A percentile compares a stretch with the other conserved stretches of the same genome.
phyloP scores from a whole-genome alignment of 2,888 invertebrate genomes.

The Cryptocephalus primarius region DNA sequence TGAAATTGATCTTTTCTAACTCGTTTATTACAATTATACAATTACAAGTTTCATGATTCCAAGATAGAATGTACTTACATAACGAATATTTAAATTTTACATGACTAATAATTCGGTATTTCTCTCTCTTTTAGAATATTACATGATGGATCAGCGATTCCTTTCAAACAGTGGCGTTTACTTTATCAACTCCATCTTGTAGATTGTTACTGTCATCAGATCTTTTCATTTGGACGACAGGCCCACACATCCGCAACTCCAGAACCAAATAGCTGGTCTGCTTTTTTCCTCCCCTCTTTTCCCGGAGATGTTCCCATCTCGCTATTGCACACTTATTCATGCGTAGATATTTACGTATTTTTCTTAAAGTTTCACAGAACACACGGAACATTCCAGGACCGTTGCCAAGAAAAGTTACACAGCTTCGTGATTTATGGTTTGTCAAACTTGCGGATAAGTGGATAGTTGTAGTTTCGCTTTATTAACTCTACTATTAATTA shows the following conservation, averaged over 20 bases:
- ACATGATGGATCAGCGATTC: constrained; percentile 24
- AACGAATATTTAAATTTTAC: neutral
- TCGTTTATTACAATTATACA: no score
- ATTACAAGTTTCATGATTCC: no score
- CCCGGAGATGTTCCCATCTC: constrained; percentile 28
- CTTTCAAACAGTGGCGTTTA: constrained; percentile 30
- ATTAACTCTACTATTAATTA: no score
- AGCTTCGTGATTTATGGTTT: no score
- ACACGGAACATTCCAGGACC: constrained; percentile 7
- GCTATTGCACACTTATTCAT: constrained; percentile 27
- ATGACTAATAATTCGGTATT: neutral
- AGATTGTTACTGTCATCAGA: constrained; percentile 18
- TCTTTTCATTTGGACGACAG: constrained; percentile 35
- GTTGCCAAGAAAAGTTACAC: neutral
- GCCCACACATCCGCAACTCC: constrained; percentile 31
- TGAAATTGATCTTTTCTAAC: no score
- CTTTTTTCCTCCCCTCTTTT: constrained; percentile 24
- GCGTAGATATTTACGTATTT: no score
- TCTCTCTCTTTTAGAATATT: constrained; percentile 19
- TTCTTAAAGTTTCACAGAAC: neutral
- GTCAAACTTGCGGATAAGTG: no score
- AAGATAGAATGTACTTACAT: neutral
- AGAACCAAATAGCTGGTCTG: constrained; percentile 39
- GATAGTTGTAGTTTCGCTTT: no score
- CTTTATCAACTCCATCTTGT: constrained; percentile 32